Evolutionary conservation across 2,888 invertebrate species (phyloP), one percentile per base, ranked within the genome.

Genomic region (Microchrysa polita): DNA sequence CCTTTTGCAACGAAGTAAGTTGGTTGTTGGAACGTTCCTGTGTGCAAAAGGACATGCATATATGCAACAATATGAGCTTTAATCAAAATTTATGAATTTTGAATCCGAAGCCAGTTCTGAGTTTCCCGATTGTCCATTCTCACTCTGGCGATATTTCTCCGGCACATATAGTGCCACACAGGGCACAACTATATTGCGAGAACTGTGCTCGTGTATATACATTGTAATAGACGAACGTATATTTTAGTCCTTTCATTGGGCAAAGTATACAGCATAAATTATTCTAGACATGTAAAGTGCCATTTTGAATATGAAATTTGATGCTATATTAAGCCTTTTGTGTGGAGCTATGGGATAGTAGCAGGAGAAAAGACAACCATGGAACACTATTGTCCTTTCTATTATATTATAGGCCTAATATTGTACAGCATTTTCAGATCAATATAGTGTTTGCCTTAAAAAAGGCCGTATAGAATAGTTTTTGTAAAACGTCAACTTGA

Each of bases 251-350:
- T 72, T 61, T 61, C 72, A 72, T 72, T 72, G 72, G 63, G 53
- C 63, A 65, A 65, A 65, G 55, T 73, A 65, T 55, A 65, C 52
- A 42, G 73, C 83, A 83, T 83, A 83, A 83, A 83, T 83, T 83
- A 83, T 83, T 82, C 83, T 81, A 81, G 82, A 82, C 83, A 83
- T 83, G 83, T 82, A 82, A 83, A 83, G 79, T 83, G 82, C 82
- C 83, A 83, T 83, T 83, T 83, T 83, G 83, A 83, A 83, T 83
- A 83, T 83, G 83, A 83, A 83, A 83, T 83, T 83, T 83, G 83
- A 83, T 83, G 83, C 80, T 78, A 79, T 82, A 81, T 81, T 81
- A 81, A 81, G 81, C 81, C 79, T 74, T 75, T 76, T 67, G 74
- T 73, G 74, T 61, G 40, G 40, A 73, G 65, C 65, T 57, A n/a